phyloP scores from a whole-genome alignment of 2,113 vertebrate species.

The Crotalus horridus region DNA sequence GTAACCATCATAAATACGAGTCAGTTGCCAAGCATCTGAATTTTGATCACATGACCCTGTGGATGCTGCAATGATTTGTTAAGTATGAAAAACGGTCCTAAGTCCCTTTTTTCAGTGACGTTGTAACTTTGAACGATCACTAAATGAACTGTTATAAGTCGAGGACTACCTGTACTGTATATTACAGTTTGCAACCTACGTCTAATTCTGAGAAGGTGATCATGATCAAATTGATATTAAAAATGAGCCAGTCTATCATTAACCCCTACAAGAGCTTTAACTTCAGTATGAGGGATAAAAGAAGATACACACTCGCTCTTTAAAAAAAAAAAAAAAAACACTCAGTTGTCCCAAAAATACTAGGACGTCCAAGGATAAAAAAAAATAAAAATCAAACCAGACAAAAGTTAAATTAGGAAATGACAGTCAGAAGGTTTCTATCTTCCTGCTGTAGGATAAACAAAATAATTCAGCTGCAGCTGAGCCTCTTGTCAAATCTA shows the following conservation, averaged over 20 bases:
- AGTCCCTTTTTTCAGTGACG: no score
- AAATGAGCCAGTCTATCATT: neutral
- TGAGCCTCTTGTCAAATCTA: slow-evolving; percentile 63
- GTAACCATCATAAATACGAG: no score
- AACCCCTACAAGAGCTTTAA: neutral
- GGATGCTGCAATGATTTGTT: no score
- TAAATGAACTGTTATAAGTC: no score
- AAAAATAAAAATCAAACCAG: slow-evolving; percentile 51
- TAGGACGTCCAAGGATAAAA: slow-evolving; percentile 21
- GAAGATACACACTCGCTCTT: neutral
- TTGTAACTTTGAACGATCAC: no score
- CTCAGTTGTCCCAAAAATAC: slow-evolving; percentile 19
- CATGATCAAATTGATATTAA: neutral
- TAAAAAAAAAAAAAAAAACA: slow-evolving; percentile 18
- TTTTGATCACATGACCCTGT: no score
- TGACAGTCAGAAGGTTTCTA: slow-evolving; percentile 48
- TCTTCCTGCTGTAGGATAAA: slow-evolving; percentile 50
- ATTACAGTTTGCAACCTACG: neutral
- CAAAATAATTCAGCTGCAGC: slow-evolving; percentile 50
- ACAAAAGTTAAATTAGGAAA: slow-evolving; percentile 12
- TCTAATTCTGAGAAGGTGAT: slow-evolving; percentile 14
- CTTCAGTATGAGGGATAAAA: slow-evolving; percentile 21
- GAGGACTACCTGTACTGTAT: no score
- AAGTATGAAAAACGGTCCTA: no score
- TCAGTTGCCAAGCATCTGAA: no score